Evolutionary conservation across 2,888 invertebrate species (phyloP).

Genomic region (Epiperipatus broadwayi): DNA sequence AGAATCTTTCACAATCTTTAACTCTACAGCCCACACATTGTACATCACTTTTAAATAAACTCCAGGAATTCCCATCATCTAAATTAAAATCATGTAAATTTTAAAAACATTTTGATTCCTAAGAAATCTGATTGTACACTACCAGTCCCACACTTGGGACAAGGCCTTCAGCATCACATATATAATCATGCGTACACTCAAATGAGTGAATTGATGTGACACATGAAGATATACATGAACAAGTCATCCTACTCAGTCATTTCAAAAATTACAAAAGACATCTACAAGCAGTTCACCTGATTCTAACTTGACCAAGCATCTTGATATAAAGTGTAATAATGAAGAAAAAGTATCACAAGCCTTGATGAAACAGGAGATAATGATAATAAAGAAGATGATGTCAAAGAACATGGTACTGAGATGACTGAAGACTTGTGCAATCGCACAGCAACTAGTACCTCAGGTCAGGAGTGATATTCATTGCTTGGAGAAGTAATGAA

Average conservation of each 20-base stretch:
- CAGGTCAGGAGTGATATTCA: conserved; percentile 20
- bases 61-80: no score
- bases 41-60: conserved; percentile 8
- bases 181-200: conserved; percentile 77
- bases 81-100: conserved; percentile 51
- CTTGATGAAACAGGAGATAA: conserved; percentile 47
- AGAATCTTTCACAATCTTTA: conserved; percentile 16
- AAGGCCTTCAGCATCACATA: conserved; percentile 67
- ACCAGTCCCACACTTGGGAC: conserved; percentile 56
- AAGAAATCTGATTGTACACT: conserved; percentile 77
- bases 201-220: conserved; percentile 69
- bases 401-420: conserved; percentile 54
- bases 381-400: conserved; percentile 54
- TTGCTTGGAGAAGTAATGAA: conserved; percentile 89
- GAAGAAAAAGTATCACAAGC: conserved; percentile 16
- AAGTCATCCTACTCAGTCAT: conserved; percentile 21
- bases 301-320: conserved; percentile 13
- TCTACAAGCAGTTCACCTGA: conserved; percentile 18
- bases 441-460: no score
- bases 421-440: conserved; percentile 38
- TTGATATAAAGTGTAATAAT: conserved; percentile 14
- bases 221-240: conserved; percentile 61
- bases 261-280: conserved; percentile 18
- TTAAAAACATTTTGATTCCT: conserved; percentile 86
- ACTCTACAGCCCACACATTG: conserved; percentile 16